These are phyloP conservation scores for Acholoe squamosa DNA, from an alignment of 2,888 invertebrate species.

Conservation along the genomic window DNA sequence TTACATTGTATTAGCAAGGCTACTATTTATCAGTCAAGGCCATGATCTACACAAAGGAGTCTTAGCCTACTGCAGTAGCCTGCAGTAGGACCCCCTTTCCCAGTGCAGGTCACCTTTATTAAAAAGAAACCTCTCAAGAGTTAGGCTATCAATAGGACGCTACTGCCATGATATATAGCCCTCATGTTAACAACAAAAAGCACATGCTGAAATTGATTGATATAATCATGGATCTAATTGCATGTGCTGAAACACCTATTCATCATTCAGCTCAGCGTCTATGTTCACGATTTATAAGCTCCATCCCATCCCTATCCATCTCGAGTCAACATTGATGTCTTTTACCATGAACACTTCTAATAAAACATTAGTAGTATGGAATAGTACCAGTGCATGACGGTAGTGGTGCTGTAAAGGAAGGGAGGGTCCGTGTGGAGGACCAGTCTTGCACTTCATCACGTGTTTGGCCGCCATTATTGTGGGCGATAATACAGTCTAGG, in stretches of 20 bases:
- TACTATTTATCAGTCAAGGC: too few species aligned
- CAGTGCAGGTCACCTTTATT: too few species aligned
- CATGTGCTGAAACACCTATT: neutral
- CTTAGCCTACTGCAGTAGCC: too few species aligned
- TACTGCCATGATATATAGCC: neutral
- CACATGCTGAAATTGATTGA: neutral
- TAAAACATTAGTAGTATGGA: neutral
- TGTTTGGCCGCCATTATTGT: slow-evolving; percentile 3
- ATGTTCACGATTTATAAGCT: neutral
- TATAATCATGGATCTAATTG: neutral
- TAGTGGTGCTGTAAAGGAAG: neutral
- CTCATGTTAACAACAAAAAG: neutral
- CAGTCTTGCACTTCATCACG: neutral
- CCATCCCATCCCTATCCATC: neutral
- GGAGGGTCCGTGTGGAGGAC: neutral
- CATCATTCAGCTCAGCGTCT: neutral
- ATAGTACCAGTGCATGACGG: neutral
- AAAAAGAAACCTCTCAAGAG: too few species aligned
- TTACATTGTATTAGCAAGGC: too few species aligned
- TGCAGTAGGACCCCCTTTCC: too few species aligned
- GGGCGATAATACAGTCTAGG: neutral
- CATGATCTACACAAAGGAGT: too few species aligned
- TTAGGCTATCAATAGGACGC: too few species aligned
- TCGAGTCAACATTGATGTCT: too few species aligned
- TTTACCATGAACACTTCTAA: neutral